Conservation (phyloP, 2,113 vertebrate genomes). For the Talpa occidentalis region DNA sequence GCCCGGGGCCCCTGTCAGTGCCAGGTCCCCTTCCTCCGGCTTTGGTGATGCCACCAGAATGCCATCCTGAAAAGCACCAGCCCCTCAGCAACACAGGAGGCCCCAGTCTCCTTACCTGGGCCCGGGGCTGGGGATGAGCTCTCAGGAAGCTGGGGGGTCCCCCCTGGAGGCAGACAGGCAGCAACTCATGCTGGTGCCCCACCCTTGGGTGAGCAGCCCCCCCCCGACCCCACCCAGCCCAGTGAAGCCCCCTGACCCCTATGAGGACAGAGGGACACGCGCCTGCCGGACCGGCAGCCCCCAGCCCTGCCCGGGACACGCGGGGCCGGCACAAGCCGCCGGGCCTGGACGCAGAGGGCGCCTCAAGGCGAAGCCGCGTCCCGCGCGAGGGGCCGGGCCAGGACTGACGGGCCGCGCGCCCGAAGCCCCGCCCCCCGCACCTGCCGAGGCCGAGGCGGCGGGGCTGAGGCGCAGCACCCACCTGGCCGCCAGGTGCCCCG, state of each 20-base stretch:
- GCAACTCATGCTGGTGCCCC: not conserved
- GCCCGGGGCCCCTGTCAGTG: too few species aligned
- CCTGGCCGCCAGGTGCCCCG: not conserved
- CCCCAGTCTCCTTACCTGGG: constrained; percentile 52
- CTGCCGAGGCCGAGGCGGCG: too few species aligned
- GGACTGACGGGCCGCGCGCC: not conserved
- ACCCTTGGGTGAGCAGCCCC: not conserved
- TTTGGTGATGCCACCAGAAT: not conserved
- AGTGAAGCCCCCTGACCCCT: not conserved
- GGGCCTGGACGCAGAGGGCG: not conserved
- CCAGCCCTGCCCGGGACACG: not conserved
- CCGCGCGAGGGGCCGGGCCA: not conserved
- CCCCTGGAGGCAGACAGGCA: constrained; percentile 65
- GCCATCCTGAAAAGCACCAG: not conserved
- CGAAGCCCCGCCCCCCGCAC: not conserved
- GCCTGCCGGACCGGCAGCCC: not conserved
- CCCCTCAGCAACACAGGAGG: too few species aligned
- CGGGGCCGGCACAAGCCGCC: rapidly evolving
- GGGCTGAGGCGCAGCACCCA: not conserved
- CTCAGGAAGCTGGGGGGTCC: not conserved
- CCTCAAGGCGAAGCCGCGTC: too few species aligned
- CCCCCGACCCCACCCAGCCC: not conserved
- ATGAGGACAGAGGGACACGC: rapidly evolving
- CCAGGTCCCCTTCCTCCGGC: not conserved
- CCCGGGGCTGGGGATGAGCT: not conserved